phyloP scores from a whole-genome alignment of 37 sponge, comb jelly and placozoan species.

The Oopsacas minuta region DNA sequence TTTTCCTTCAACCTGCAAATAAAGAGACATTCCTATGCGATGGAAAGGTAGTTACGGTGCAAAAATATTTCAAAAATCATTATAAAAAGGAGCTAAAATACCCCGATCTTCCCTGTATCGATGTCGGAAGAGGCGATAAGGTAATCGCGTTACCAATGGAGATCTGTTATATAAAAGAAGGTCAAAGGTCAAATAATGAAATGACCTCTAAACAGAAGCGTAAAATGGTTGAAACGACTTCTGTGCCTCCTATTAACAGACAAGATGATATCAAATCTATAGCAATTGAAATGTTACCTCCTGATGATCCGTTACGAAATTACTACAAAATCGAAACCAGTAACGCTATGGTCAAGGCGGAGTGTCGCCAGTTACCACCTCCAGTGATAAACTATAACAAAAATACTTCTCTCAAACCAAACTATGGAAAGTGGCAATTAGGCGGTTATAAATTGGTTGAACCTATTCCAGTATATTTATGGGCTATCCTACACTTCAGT shows the following conservation, averaged over 20 bases:
- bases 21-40: slow-evolving; percentile 11
- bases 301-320: neutral
- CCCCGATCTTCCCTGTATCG: slow-evolving; percentile 53
- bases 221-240: slow-evolving; percentile 43
- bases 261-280: neutral
- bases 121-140: slow-evolving; percentile 29
- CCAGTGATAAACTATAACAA: neutral
- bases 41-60: slow-evolving; percentile 25
- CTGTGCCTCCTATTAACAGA: slow-evolving; percentile 33
- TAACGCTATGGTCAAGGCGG: neutral
- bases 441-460: neutral
- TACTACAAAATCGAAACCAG: neutral
- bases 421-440: neutral
- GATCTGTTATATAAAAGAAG: neutral
- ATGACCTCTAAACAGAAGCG: slow-evolving; percentile 33
- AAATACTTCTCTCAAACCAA: neutral
- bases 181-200: slow-evolving; percentile 40
- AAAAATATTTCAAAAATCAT: slow-evolving; percentile 35
- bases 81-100: slow-evolving; percentile 24
- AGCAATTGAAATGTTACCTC: neutral
- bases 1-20: neutral
- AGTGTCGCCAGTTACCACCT: neutral
- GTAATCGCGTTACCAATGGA: neutral
- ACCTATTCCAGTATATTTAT: neutral
- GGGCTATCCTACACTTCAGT: neutral